A percentile compares a stretch with the other conserved stretches of the same genome.
Evolutionary conservation across 1,140 invertebrate species (phyloP).

Genomic region (Mamestra configurata): DNA sequence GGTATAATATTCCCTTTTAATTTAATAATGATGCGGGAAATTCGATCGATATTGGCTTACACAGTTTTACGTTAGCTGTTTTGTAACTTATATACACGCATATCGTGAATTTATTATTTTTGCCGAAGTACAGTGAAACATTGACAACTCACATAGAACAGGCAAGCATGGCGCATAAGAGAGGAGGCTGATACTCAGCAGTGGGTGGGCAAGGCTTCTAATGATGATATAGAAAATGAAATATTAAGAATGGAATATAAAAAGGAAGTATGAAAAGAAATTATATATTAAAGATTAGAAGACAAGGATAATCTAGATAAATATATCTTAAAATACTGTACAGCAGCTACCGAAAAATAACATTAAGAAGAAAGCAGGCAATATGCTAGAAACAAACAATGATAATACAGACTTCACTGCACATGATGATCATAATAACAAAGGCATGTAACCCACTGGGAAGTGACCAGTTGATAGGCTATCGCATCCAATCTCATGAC

Average conservation of each 20-base stretch:
- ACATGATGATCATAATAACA: neutral
- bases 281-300: no score
- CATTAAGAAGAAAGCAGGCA: neutral
- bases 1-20: neutral
- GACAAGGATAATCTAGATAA: no score
- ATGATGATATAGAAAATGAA: no score
- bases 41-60: neutral
- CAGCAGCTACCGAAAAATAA: neutral
- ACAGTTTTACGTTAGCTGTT: neutral
- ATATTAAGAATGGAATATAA: no score
- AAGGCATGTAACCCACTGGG: constrained; percentile 8
- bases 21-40: neutral
- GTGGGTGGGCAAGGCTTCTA: no score
- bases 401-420: neutral
- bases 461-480: constrained; percentile 28
- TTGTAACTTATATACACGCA: neutral
- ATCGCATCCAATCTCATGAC: constrained; percentile 39
- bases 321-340: no score
- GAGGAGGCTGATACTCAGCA: no score
- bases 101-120: no score
- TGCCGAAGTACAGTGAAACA: neutral
- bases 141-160: neutral
- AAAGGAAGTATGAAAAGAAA: no score
- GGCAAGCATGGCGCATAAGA: no score
- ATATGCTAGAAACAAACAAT: neutral